A percentile compares a stretch with the other conserved stretches of the same genome.
These are phyloP conservation scores for Chionis minor DNA, from an alignment of 2,113 vertebrate genomes.

Conservation along the genomic window DNA sequence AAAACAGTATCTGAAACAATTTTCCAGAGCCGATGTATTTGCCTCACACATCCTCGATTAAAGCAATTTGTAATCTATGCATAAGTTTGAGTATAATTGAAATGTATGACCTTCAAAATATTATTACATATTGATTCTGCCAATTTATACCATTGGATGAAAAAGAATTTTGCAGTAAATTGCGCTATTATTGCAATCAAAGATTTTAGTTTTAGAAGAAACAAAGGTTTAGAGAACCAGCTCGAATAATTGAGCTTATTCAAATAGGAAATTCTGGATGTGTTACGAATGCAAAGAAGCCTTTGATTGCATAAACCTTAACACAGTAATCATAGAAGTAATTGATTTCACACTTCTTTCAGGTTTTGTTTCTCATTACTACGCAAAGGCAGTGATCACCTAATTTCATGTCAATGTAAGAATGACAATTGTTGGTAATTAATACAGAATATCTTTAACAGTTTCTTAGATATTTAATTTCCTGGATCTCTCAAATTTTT, in stretches of 20 bases:
- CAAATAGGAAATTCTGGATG: not conserved
- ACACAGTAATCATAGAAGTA: not conserved
- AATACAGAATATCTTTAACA: not conserved
- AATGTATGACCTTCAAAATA: conserved; percentile 38
- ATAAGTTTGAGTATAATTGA: not conserved
- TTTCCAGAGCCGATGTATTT: not conserved
- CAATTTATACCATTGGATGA: not conserved
- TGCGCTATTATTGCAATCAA: conserved; percentile 32
- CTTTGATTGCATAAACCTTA: not conserved
- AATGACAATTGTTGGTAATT: not conserved
- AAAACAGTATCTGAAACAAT: not conserved
- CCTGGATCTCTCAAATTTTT: not conserved
- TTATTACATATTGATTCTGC: conserved; percentile 23
- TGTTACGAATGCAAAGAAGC: conserved; percentile 1
- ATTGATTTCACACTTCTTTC: conserved; percentile 18
- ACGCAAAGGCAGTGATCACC: not conserved
- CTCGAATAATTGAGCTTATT: conserved; percentile 10
- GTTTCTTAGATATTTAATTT: not conserved
- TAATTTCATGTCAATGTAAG: not conserved
- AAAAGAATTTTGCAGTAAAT: conserved; percentile 25
- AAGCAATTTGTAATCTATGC: not conserved
- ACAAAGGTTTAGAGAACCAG: conserved; percentile 19
- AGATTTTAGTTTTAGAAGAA: conserved; percentile 30
- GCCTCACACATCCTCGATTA: not conserved
- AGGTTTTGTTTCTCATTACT: not conserved